phyloP scores from a whole-genome alignment of 1,140 invertebrate species.

The Hormaphis cornu region DNA sequence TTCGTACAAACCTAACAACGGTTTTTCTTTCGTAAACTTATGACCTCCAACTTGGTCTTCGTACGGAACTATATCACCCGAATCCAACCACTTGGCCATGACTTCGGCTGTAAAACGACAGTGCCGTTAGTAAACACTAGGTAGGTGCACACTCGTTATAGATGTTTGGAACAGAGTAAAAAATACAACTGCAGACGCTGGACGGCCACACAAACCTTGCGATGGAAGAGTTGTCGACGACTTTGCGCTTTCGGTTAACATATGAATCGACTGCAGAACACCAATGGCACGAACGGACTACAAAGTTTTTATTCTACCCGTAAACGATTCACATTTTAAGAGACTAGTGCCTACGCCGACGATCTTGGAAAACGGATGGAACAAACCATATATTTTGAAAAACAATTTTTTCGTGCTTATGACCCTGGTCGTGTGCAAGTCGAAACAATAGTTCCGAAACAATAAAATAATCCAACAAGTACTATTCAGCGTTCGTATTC shows the following conservation, averaged over 20 bases:
- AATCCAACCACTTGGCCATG: slow-evolving; percentile 31
- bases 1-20: slow-evolving; percentile 47
- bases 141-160: too few relatives aligned
- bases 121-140: not conserved
- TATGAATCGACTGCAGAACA: not conserved
- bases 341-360: too few relatives aligned
- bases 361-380: too few relatives aligned
- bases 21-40: slow-evolving; percentile 46
- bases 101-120: not conserved
- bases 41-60: slow-evolving; percentile 64
- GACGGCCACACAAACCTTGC: slow-evolving; percentile 9
- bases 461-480: too few relatives aligned
- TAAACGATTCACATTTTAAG: not conserved
- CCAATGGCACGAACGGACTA: too few relatives aligned
- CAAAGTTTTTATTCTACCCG: not conserved
- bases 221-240: not conserved
- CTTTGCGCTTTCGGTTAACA: not conserved
- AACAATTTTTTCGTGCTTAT: too few relatives aligned
- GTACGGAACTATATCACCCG: slow-evolving; percentile 39
- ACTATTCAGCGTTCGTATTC: too few relatives aligned
- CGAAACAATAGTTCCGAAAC: too few relatives aligned
- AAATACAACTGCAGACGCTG: too few relatives aligned
- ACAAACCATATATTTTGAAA: too few relatives aligned
- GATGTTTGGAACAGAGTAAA: too few relatives aligned
- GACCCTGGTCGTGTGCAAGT: too few relatives aligned